Conservation (phyloP, 2,888 invertebrate genomes). For the Diarsia brunnea region DNA sequence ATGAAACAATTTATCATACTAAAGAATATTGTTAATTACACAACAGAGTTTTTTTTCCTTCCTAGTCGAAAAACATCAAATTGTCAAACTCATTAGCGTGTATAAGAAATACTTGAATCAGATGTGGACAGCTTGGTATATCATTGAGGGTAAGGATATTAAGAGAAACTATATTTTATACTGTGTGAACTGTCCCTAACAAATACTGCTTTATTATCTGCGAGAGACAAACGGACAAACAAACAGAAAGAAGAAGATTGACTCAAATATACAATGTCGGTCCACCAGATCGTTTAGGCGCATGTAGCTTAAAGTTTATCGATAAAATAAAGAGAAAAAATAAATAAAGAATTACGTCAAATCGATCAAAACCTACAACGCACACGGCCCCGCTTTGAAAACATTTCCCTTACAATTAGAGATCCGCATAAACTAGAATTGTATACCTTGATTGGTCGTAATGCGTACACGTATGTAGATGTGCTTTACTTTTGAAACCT, state of each 20-base stretch:
- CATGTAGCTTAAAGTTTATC: no score
- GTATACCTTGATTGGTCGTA: no score
- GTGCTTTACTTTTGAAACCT: background rate
- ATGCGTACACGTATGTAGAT: background rate
- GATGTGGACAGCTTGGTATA: no score
- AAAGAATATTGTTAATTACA: background rate
- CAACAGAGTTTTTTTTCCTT: background rate
- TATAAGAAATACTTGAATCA: background rate
- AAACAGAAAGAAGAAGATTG: background rate
- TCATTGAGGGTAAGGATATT: background rate
- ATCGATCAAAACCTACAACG: background rate
- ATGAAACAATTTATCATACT: background rate
- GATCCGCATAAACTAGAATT: no score
- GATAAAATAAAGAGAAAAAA: no score
- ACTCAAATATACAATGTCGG: no score
- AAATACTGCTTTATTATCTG: background rate
- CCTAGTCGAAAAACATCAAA: background rate
- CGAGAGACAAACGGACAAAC: background rate
- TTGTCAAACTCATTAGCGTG: background rate
- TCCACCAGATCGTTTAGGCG: no score
- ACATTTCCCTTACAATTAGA: no score
- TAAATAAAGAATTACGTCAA: background rate
- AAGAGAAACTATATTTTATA: background rate
- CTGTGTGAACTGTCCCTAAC: no score
- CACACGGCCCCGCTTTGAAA: no score